A percentile compares a stretch with the other conserved stretches of the same genome.
phyloP scores from a whole-genome alignment of 2,888 invertebrate genomes.

The Meteorus colon region DNA sequence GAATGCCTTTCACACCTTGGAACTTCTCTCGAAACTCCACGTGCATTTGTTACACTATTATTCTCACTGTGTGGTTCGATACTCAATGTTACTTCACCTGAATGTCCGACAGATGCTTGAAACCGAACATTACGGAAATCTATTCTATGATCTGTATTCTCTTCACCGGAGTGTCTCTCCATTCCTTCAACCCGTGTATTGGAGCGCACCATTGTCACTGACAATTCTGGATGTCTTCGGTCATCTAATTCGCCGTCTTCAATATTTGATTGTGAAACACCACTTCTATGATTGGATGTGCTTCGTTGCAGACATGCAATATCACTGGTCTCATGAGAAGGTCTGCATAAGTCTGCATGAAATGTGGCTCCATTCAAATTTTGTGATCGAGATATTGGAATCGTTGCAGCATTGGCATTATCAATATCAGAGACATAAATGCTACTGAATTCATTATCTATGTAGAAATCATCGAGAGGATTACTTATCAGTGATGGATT shows the following conservation, averaged over 20 bases:
- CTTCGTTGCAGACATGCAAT: background rate
- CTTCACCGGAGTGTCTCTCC: background rate
- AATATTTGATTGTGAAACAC: background rate
- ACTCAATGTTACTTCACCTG: conserved; percentile 37
- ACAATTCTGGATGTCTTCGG: background rate
- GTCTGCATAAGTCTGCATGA: conserved; percentile 29
- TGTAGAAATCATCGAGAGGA: conserved; percentile 65
- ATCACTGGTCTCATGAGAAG: conserved; percentile 31
- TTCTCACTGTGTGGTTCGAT: background rate
- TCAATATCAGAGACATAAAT: conserved; percentile 25
- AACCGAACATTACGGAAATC: conserved; percentile 46
- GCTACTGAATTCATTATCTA: conserved; percentile 62
- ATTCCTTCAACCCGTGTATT: background rate
- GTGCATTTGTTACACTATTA: background rate
- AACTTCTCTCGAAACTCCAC: background rate
- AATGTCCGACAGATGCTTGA: conserved; percentile 39
- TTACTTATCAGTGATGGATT: conserved; percentile 66
- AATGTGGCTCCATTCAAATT: conserved; percentile 15
- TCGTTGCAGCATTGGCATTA: background rate
- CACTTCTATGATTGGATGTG: background rate
- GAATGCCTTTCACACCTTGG: conserved; percentile 40
- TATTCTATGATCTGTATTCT: conserved; percentile 26
- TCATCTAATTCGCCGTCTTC: background rate
- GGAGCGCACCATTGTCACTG: background rate
- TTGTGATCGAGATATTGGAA: conserved; percentile 3